Percentiles rank a stretch among this genome's conserved stretches.
Evolutionary conservation across 92 coral and sea anemone genomes (phyloP).

Genomic region (Pocillopora meandrina): DNA sequence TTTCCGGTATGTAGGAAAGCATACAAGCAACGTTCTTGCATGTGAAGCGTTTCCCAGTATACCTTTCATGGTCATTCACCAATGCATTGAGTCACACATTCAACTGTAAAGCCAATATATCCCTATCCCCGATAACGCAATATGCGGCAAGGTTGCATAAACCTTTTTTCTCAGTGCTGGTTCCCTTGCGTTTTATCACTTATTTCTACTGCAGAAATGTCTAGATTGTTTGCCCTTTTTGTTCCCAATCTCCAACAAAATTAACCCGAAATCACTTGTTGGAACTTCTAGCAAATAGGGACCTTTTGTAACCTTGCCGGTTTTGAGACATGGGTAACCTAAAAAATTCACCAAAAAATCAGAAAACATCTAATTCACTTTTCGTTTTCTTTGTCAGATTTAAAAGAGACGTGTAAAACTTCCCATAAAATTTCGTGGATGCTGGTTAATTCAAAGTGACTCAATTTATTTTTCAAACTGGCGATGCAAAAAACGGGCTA

Average conservation of each 20-base stretch:
- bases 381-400: not conserved
- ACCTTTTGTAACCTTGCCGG: slow-evolving; percentile 1
- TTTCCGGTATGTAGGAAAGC: not conserved
- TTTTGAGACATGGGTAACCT: slow-evolving; percentile 1
- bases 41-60: not conserved
- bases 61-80: slow-evolving; percentile 1
- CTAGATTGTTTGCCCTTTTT: slow-evolving; percentile 1
- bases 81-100: not conserved
- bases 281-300: slow-evolving; percentile 21
- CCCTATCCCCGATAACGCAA: slow-evolving; percentile 3
- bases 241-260: not conserved
- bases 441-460: not conserved
- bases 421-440: not conserved
- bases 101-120: not conserved
- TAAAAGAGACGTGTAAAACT: not conserved
- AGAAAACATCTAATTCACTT: slow-evolving; percentile 9
- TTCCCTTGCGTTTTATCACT: slow-evolving; percentile 14
- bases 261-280: slow-evolving; percentile 1
- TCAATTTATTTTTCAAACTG: not conserved
- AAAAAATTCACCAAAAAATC: not conserved
- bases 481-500: slow-evolving; percentile 5
- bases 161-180: not conserved
- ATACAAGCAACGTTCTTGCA: not conserved
- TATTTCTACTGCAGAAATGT: not conserved
- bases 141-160: not conserved